These are phyloP conservation scores for Terrapene triunguis DNA, from an alignment of 2,113 vertebrate genomes.

Conservation along the genomic window DNA sequence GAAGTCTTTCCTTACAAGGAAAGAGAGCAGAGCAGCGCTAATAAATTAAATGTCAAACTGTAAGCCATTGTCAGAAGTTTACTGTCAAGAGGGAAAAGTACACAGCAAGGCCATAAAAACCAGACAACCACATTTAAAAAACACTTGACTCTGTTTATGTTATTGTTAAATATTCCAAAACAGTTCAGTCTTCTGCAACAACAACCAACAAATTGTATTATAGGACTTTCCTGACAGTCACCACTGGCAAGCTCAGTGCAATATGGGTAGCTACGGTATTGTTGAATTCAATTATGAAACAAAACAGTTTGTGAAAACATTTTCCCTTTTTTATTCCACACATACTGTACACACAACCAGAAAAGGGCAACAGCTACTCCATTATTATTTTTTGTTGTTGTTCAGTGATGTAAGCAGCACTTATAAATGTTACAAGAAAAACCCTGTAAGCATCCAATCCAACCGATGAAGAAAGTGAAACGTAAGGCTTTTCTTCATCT, in stretches of 20 bases:
- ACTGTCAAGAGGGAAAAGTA: constrained; percentile 92
- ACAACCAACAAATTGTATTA: constrained; percentile 94
- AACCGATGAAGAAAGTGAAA: constrained; percentile 99
- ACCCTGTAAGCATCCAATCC: constrained; percentile 98
- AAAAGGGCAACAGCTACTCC: constrained; percentile 92
- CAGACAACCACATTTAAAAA: constrained; percentile 95
- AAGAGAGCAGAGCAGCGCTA: constrained; percentile 94
- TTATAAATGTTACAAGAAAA: constrained; percentile 99
- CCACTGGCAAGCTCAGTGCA: constrained; percentile 98
- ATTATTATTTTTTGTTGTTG: constrained; percentile 88
- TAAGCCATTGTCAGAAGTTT: constrained; percentile 93
- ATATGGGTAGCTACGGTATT: constrained; percentile 94
- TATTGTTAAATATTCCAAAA: constrained; percentile 99
- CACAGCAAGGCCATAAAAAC: constrained; percentile 95
- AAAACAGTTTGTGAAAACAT: constrained; percentile 91
- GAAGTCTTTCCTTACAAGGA: constrained; percentile 91
- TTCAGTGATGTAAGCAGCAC: constrained; percentile 99
- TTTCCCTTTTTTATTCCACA: constrained; percentile 93
- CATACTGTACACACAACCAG: constrained; percentile 88
- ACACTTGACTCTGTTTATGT: constrained; percentile 91
- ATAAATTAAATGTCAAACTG: constrained; percentile 99
- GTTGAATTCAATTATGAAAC: constrained; percentile 97
- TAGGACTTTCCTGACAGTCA: constrained; percentile 94
- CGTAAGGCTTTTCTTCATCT: constrained; percentile 99
- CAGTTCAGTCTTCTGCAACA: constrained; percentile 97